phyloP scores from a whole-genome alignment of 2,113 vertebrate species.

The Triplophysa rosa region DNA sequence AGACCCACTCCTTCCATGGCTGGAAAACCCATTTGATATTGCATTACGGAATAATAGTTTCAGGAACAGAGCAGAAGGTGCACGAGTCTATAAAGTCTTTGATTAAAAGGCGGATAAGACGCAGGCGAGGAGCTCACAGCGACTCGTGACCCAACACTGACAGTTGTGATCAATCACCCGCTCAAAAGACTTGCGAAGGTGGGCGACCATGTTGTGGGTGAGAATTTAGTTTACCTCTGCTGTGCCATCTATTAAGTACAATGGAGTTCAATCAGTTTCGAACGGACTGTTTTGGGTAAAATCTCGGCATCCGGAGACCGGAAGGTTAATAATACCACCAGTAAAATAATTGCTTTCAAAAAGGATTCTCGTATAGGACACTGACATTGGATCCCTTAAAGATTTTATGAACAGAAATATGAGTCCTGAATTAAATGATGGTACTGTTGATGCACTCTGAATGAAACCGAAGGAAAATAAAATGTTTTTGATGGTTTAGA shows the following conservation, averaged over 20 bases:
- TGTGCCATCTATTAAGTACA: too few species aligned
- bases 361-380: too few species aligned
- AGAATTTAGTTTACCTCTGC: too few species aligned
- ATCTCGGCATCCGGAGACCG: too few species aligned
- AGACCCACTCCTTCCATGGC: constrained; percentile 15
- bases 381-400: neutral
- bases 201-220: too few species aligned
- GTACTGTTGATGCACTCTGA: neutral
- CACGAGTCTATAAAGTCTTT: constrained; percentile 22
- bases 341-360: too few species aligned
- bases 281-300: too few species aligned
- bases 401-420: neutral
- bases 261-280: too few species aligned
- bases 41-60: constrained; percentile 8
- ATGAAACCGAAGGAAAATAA: neutral
- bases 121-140: constrained; percentile 14
- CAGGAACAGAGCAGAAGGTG: constrained; percentile 4
- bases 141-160: constrained; percentile 12
- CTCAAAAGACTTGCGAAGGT: neutral
- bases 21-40: constrained; percentile 32
- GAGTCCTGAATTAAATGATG: neutral
- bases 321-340: too few species aligned
- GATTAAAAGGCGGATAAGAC: constrained; percentile 29
- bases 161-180: constrained; percentile 44
- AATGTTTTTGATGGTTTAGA: neutral